Evolutionary conservation across 2,888 invertebrate species (phyloP).

Genomic region (Apamea sordens): DNA sequence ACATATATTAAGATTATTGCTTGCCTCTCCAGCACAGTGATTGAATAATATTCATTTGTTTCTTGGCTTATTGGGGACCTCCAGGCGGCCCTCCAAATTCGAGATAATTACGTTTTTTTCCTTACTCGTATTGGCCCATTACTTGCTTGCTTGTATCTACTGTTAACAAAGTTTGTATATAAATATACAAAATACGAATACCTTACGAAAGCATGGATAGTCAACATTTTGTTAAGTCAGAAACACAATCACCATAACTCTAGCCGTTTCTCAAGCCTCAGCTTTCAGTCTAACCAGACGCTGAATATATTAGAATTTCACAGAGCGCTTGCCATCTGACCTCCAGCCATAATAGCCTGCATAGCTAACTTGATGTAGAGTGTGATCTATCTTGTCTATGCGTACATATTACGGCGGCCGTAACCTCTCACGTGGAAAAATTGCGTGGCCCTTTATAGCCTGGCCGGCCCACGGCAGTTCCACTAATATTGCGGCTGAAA

Average conservation of each 20-base stretch:
- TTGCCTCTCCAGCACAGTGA: neutral
- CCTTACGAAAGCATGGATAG: neutral
- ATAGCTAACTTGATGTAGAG: slow-evolving; percentile 48
- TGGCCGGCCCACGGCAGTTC: slow-evolving; percentile 16
- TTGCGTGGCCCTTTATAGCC: slow-evolving; percentile 54
- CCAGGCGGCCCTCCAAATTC: neutral
- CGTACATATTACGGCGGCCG: slow-evolving; percentile 36
- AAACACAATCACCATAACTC: slow-evolving; percentile 32
- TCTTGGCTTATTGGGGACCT: neutral
- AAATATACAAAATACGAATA: neutral
- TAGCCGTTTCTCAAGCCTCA: slow-evolving; percentile 9
- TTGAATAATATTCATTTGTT: neutral
- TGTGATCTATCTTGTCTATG: slow-evolving; percentile 54
- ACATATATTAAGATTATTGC: neutral
- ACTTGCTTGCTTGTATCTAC: neutral
- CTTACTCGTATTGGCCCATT: neutral
- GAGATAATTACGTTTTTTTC: neutral
- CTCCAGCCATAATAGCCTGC: slow-evolving; percentile 34
- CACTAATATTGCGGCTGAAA: slow-evolving; percentile 40
- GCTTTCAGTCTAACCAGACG: slow-evolving; percentile 9
- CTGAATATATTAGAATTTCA: slow-evolving; percentile 26
- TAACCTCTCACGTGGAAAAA: slow-evolving; percentile 58
- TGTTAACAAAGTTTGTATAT: neutral
- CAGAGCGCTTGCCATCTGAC: slow-evolving; percentile 19
- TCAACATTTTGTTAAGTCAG: slow-evolving; percentile 4